Evolutionary conservation across 2,113 vertebrate genomes (phyloP), one percentile per base, ranked within the genome.

Genomic region (Salvator merianae): DNA sequence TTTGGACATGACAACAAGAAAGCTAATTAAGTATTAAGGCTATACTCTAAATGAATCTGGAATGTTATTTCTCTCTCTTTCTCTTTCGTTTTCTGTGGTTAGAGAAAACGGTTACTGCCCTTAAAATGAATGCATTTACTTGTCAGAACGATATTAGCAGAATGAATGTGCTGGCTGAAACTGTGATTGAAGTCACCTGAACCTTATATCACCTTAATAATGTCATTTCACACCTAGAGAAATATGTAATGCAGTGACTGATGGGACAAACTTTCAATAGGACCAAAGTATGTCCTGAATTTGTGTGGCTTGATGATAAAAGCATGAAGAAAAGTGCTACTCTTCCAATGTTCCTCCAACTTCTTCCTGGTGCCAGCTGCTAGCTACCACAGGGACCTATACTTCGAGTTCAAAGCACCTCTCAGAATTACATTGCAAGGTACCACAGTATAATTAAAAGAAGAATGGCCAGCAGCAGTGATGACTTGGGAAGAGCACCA

Each of bases 61-160:
- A 77, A 89, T 86, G 40, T 70, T 79, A 81, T 79, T 81, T 20
- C 66, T 8, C 74, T 87, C n/a, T n/a, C n/a, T n/a, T n/a, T n/a
- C n/a, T n/a, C n/a, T n/a, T n/a, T n/a, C n/a, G n/a, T n/a, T n/a
- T n/a, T n/a, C n/a, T n/a, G n/a, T n/a, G n/a, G n/a, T n/a, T n/a
- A n/a, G n/a, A n/a, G n/a, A n/a, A 36, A 70, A 70, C 24, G 66
- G 13, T 28, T 59, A 77, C 28, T 38, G 14, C 9, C 36, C 26
- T 76, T 12, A 22, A 59, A 70, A 68, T 69, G 50, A 77, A 70
- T 70, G 82, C 43, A 34, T 9, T 26, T 66, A 4, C 68, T 38
- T 65, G 36, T 76, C 10, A 30, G 74, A 63, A 66, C 36, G 70
- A 40, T 55, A 5, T 55, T 70, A 70, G 28, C 30, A 32, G n/a